Percentiles rank a stretch among this genome's conserved stretches.
These are phyloP conservation scores for Drosophila mercatorum DNA, from an alignment of 2,888 invertebrate genomes.

Conservation along the genomic window DNA sequence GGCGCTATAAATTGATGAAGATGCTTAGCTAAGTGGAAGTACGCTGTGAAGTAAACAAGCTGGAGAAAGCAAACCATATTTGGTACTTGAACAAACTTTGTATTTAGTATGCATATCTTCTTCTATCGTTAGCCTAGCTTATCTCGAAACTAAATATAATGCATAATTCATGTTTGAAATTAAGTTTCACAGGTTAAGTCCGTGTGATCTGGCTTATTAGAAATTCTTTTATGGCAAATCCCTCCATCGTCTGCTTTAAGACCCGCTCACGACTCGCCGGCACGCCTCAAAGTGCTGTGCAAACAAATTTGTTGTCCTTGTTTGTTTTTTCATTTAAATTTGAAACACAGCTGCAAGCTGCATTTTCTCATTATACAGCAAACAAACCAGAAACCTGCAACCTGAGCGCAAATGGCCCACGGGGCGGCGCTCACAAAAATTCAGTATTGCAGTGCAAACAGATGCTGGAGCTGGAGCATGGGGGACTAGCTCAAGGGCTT, in stretches of 20 bases:
- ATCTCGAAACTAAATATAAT: neutral
- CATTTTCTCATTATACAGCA: slow-evolving; percentile 43
- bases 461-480: slow-evolving; percentile 2
- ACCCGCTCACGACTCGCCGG: neutral
- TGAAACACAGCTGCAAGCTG: slow-evolving; percentile 46
- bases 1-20: neutral
- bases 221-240: neutral
- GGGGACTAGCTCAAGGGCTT: slow-evolving; percentile 42
- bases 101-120: neutral
- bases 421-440: slow-evolving; percentile 25
- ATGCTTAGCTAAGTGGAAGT: slow-evolving; percentile 6
- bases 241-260: slow-evolving; percentile 3
- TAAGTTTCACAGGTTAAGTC: neutral
- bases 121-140: no score
- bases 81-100: neutral
- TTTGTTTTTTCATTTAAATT: slow-evolving; percentile 50
- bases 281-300: slow-evolving; percentile 6
- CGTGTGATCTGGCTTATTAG: neutral
- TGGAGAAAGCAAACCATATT: neutral
- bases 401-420: slow-evolving; percentile 20
- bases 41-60: neutral
- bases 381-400: slow-evolving; percentile 8
- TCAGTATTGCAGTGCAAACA: slow-evolving; percentile 24
- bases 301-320: slow-evolving; percentile 17
- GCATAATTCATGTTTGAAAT: neutral